These are phyloP conservation scores for Sphaerophoria rueppellii DNA, from an alignment of 2,888 invertebrate species.

Conservation along the genomic window DNA sequence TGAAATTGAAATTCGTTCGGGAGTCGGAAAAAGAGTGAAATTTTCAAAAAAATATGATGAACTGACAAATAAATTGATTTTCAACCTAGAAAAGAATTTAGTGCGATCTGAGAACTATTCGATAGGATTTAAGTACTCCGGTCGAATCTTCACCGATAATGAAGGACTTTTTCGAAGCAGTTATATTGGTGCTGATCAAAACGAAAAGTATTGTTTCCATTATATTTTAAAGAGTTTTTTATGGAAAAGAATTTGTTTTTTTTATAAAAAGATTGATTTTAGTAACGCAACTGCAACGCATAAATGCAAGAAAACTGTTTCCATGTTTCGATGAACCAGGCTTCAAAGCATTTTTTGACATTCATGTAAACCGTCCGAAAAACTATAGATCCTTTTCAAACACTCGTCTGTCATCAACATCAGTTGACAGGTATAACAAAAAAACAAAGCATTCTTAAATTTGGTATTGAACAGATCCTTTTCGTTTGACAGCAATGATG, in stretches of 20 bases:
- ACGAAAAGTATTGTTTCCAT: conserved; percentile 71
- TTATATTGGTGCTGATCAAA: conserved; percentile 75
- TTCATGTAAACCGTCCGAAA: conserved; percentile 84
- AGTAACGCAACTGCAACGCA: conserved; percentile 87
- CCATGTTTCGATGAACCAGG: conserved; percentile 91
- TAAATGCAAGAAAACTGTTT: conserved; percentile 86
- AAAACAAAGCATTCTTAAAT: neutral
- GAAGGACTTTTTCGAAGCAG: conserved; percentile 77
- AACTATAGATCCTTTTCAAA: conserved; percentile 79
- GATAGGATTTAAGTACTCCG: conserved; percentile 82
- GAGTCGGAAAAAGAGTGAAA: conserved; percentile 21
- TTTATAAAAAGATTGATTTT: conserved; percentile 80
- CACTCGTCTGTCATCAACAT: conserved; percentile 73
- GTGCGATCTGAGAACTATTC: conserved; percentile 80
- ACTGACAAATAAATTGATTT: conserved; percentile 81
- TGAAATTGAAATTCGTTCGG: conserved; percentile 47
- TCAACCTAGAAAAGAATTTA: conserved; percentile 80
- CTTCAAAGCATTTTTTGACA: conserved; percentile 86
- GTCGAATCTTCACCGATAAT: conserved; percentile 82
- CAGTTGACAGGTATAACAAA: conserved; percentile 73
- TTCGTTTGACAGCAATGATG: conserved; percentile 19
- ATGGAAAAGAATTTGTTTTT: neutral
- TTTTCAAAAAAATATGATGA: conserved; percentile 74
- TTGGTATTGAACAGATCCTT: conserved; percentile 48
- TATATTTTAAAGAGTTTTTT: neutral